A percentile compares a stretch with the other conserved stretches of the same genome.
Conservation (phyloP, 2,113 vertebrate genomes). For the Megalops atlanticus region DNA sequence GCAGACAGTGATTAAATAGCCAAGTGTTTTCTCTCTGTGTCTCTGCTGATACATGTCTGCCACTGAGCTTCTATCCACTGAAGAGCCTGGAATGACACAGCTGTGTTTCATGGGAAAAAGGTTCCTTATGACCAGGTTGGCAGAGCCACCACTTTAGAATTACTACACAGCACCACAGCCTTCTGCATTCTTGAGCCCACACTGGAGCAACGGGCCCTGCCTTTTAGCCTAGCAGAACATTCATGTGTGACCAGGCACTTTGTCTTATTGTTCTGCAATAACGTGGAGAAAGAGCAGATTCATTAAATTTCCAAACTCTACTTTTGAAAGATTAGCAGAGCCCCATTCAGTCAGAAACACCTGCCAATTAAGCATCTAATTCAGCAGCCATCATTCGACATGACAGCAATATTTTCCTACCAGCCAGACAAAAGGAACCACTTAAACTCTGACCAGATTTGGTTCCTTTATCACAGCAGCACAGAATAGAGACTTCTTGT, state of each 20-base stretch:
- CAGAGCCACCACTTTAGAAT: neutral
- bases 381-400: constrained; percentile 37
- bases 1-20: neutral
- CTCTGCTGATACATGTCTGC: neutral
- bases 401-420: constrained; percentile 21
- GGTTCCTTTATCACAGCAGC: neutral
- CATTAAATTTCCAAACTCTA: constrained; percentile 25
- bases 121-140: neutral
- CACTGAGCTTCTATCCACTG: neutral
- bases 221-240: neutral
- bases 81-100: neutral
- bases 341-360: constrained; percentile 27
- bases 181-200: neutral
- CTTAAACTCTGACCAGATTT: neutral
- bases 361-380: constrained; percentile 37
- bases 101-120: neutral
- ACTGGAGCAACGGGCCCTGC: neutral
- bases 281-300: constrained; percentile 27
- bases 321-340: constrained; percentile 40
- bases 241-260: constrained; percentile 24
- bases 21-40: neutral
- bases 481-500: neutral
- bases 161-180: neutral
- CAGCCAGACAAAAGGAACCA: constrained; percentile 24
- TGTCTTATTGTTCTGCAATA: constrained; percentile 20